Percentiles rank a stretch among this genome's conserved stretches.
phyloP scores from a whole-genome alignment of 1,140 invertebrate species.

The Drosophila oshimai region DNA sequence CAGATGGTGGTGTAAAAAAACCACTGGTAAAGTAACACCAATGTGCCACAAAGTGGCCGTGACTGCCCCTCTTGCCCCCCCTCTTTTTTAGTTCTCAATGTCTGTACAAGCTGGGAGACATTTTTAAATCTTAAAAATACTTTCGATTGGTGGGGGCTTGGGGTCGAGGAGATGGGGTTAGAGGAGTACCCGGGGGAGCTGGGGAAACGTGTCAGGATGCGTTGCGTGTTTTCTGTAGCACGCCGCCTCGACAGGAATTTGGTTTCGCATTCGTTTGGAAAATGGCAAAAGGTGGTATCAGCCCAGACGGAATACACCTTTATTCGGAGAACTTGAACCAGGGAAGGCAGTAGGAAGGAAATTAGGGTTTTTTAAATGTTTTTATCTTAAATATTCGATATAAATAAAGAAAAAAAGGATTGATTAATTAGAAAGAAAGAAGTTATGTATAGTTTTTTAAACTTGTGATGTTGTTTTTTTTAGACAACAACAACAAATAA shows the following conservation, averaged over 20 bases:
- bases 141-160: slow-evolving; percentile 21
- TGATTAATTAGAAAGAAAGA: too few relatives aligned
- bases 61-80: not conserved
- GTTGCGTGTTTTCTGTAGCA: slow-evolving; percentile 68
- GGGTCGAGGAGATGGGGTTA: not conserved
- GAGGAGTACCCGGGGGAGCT: not conserved
- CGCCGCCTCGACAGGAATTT: slow-evolving; percentile 59
- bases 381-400: too few relatives aligned
- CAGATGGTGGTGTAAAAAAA: not conserved
- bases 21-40: slow-evolving; percentile 48
- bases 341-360: not conserved
- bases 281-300: slow-evolving; percentile 42
- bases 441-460: too few relatives aligned
- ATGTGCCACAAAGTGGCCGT: slow-evolving; percentile 60
- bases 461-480: too few relatives aligned
- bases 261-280: slow-evolving; percentile 75
- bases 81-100: slow-evolving; percentile 25
- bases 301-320: slow-evolving; percentile 15
- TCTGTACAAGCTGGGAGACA: slow-evolving; percentile 35
- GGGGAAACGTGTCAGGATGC: slow-evolving; percentile 51
- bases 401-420: too few relatives aligned
- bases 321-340: not conserved
- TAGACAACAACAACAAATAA: too few relatives aligned
- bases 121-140: slow-evolving; percentile 68
- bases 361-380: too few relatives aligned